Evolutionary conservation across 1,140 invertebrate species (phyloP).

Genomic region (Drosophila setifemur): DNA sequence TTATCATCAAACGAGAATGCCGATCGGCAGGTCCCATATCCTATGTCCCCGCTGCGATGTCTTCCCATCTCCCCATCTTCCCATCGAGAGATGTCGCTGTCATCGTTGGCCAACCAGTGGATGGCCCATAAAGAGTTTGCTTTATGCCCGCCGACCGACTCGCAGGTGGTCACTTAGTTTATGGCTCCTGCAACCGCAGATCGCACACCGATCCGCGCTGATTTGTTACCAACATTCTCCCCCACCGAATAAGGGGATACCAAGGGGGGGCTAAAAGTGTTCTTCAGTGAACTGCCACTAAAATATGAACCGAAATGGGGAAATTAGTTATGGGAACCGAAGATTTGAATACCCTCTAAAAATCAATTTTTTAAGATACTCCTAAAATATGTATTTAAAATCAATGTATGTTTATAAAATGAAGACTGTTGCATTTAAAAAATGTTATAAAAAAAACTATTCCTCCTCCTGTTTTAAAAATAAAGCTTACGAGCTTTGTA

Average conservation of each 20-base stretch:
- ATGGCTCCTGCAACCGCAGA: conserved; percentile 47
- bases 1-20: conserved; percentile 64
- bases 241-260: not conserved
- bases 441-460: no score
- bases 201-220: conserved; percentile 34
- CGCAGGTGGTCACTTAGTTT: conserved; percentile 60
- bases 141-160: conserved; percentile 50
- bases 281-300: conserved; percentile 7
- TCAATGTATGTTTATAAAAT: no score
- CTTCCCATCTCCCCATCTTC: conserved; percentile 17
- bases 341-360: not conserved
- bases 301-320: not conserved
- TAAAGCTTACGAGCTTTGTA: no score
- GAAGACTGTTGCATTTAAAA: no score
- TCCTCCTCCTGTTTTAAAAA: no score
- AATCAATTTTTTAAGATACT: not conserved
- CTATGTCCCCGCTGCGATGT: not conserved
- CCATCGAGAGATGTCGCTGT: conserved; percentile 18
- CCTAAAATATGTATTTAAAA: no score
- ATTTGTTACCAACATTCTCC: conserved; percentile 56
- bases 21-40: conserved; percentile 3
- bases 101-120: conserved; percentile 26
- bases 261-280: conserved; percentile 11
- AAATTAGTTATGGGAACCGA: not conserved
- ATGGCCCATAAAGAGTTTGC: conserved; percentile 59